Evolutionary conservation across 2,888 invertebrate species (phyloP).

Genomic region (Nemotelus pantherinus): DNA sequence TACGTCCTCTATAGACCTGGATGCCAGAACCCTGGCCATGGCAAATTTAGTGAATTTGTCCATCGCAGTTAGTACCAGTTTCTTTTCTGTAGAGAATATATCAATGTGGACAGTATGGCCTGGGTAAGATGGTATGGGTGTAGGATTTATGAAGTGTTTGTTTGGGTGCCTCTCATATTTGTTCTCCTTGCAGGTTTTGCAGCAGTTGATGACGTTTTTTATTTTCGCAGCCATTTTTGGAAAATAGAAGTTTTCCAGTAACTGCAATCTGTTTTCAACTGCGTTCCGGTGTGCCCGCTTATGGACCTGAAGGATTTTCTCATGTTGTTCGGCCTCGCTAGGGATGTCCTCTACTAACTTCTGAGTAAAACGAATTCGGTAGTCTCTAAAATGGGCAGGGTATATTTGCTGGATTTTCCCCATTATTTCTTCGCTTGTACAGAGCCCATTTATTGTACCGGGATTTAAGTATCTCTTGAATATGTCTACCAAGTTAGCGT

Average conservation of each 20-base stretch:
- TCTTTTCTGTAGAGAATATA: slow-evolving; percentile 43
- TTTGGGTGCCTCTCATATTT: slow-evolving; percentile 46
- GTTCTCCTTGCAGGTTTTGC: slow-evolving; percentile 43
- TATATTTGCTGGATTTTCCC: slow-evolving; percentile 17
- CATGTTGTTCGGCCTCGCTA: slow-evolving; percentile 40
- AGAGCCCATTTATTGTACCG: slow-evolving; percentile 1
- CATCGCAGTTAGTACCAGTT: slow-evolving; percentile 46
- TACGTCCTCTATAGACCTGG: slow-evolving; percentile 38
- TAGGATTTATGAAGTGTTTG: slow-evolving; percentile 20
- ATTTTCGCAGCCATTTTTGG: slow-evolving; percentile 44
- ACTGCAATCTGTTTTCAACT: slow-evolving; percentile 45
- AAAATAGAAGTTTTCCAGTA: slow-evolving; percentile 47
- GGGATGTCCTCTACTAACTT: slow-evolving; percentile 44
- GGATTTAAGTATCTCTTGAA: slow-evolving; percentile 32
- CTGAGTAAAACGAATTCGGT: neutral
- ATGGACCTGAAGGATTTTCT: slow-evolving; percentile 45
- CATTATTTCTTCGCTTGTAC: neutral
- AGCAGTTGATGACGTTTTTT: slow-evolving; percentile 35
- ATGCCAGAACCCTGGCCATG: slow-evolving; percentile 27
- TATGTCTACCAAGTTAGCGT: neutral
- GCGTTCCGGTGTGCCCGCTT: slow-evolving; percentile 47
- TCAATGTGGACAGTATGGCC: slow-evolving; percentile 38
- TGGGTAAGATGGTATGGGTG: slow-evolving; percentile 35
- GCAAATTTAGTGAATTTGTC: slow-evolving; percentile 49
- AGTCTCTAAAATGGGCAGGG: slow-evolving; percentile 1